Evolutionary conservation across 2,888 invertebrate genomes (phyloP).

Genomic region (Himalopsyche tibetana): DNA sequence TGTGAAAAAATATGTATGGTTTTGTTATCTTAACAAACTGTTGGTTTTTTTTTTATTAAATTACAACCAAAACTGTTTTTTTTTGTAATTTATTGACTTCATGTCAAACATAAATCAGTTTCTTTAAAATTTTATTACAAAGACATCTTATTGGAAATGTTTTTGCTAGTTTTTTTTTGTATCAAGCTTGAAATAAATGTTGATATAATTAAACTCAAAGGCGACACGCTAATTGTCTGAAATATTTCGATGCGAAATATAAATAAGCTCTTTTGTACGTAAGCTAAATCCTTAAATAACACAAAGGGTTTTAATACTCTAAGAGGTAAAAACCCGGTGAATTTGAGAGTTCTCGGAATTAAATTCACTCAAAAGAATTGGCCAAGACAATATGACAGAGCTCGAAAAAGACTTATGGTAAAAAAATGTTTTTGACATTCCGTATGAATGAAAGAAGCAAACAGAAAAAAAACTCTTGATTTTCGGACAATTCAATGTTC

Average conservation of each 20-base stretch:
- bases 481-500: slow-evolving; percentile 34
- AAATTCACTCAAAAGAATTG: slow-evolving; percentile 25
- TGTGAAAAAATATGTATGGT: too few species aligned
- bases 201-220: background rate
- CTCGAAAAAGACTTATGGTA: slow-evolving; percentile 7
- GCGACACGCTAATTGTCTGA: background rate
- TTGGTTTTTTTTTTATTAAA: too few species aligned
- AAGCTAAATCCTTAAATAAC: background rate
- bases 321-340: slow-evolving; percentile 16
- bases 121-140: too few species aligned
- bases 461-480: slow-evolving; percentile 28
- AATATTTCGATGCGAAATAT: slow-evolving; percentile 10
- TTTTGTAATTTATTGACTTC: too few species aligned
- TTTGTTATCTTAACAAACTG: too few species aligned
- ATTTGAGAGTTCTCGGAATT: background rate
- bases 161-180: too few species aligned
- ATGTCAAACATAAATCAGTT: too few species aligned
- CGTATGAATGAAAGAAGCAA: background rate
- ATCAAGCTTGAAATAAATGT: background rate
- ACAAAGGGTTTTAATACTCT: slow-evolving; percentile 30
- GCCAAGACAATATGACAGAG: slow-evolving; percentile 34
- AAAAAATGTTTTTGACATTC: slow-evolving; percentile 30
- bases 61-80: too few species aligned
- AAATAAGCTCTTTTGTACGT: slow-evolving; percentile 8
- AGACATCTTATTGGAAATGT: too few species aligned